These are phyloP conservation scores for Sphyrna mokarran DNA, from an alignment of 2,113 vertebrate genomes.

Conservation along the genomic window DNA sequence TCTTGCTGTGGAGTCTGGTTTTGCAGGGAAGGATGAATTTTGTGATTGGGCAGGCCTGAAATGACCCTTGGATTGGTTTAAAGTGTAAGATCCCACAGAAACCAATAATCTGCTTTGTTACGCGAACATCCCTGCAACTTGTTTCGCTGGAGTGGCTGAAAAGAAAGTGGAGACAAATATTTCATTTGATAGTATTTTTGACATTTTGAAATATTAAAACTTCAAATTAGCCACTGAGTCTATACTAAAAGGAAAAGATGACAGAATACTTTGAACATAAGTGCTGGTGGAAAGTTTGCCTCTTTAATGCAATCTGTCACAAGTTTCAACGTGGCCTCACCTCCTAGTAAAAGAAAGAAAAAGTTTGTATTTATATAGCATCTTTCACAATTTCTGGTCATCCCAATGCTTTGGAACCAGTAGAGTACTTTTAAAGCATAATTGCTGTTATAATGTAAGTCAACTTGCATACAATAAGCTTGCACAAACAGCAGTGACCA, in stretches of 20 bases:
- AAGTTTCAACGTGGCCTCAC: background rate
- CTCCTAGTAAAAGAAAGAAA: background rate
- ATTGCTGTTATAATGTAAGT: background rate
- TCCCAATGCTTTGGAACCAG: background rate
- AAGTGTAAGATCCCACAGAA: background rate
- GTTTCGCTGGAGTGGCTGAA: background rate
- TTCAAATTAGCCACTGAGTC: background rate
- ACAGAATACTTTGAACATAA: background rate
- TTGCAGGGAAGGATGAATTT: background rate
- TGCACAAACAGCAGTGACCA: background rate
- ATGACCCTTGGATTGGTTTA: background rate
- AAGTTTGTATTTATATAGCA: background rate
- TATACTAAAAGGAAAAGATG: background rate
- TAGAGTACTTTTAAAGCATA: background rate
- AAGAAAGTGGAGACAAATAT: background rate
- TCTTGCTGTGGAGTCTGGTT: background rate
- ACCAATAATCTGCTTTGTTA: background rate
- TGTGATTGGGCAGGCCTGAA: background rate
- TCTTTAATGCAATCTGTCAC: background rate
- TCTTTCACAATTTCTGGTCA: background rate
- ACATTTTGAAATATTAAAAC: background rate
- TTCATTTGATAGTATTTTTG: background rate
- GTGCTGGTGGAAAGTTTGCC: background rate
- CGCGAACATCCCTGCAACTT: background rate
- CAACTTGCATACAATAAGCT: background rate